phyloP scores from a whole-genome alignment of 2,113 vertebrate species.

The Gymnarchus niloticus region DNA sequence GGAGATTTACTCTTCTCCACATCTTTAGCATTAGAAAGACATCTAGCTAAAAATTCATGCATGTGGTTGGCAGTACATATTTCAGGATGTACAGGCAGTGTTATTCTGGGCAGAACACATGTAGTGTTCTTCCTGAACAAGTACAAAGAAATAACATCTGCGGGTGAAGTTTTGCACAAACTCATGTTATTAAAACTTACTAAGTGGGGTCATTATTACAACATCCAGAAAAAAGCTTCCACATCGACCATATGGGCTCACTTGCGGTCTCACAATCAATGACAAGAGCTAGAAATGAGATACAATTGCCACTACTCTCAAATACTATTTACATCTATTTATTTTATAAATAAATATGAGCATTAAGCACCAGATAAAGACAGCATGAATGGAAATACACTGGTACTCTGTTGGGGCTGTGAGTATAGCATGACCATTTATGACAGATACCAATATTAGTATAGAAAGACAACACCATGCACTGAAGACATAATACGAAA shows the following conservation, averaged over 20 bases:
- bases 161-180: neutral
- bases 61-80: neutral
- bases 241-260: neutral
- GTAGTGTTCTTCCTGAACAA: neutral
- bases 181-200: neutral
- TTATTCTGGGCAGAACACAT: neutral
- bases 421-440: neutral
- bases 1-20: neutral
- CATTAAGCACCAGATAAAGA: neutral
- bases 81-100: neutral
- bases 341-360: neutral
- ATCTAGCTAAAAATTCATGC: neutral
- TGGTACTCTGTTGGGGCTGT: neutral
- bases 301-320: neutral
- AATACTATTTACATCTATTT: neutral
- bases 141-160: neutral
- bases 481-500: neutral
- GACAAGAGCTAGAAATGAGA: neutral
- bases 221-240: neutral
- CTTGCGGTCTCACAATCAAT: neutral
- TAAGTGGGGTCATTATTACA: neutral
- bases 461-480: neutral
- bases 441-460: neutral
- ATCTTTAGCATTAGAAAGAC: neutral
- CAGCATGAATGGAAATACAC: neutral